Percentiles rank a stretch among this genome's conserved stretches.
phyloP scores from a whole-genome alignment of 2,888 invertebrate genomes.

The Zonitis immaculata region DNA sequence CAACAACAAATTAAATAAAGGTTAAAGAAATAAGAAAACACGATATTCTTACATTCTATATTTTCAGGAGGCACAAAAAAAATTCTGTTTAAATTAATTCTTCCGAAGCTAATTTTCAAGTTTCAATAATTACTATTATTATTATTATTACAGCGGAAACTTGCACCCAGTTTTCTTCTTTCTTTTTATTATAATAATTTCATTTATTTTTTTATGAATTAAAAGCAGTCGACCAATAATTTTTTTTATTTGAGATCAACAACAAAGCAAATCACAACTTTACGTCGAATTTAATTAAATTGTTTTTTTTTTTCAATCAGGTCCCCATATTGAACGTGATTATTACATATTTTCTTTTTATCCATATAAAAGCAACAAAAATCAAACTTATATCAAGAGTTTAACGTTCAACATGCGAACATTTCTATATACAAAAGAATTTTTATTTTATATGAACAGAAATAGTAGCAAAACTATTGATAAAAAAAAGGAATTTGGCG shows the following conservation, averaged over 20 bases:
- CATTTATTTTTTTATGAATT: slow-evolving; percentile 23
- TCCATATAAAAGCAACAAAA: slow-evolving; percentile 8
- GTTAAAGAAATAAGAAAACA: slow-evolving; percentile 31
- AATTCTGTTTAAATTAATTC: slow-evolving; percentile 30
- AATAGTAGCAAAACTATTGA: slow-evolving; percentile 33
- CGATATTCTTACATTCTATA: slow-evolving; percentile 38
- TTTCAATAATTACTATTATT: no score
- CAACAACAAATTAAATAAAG: slow-evolving; percentile 8
- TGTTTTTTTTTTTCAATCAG: slow-evolving; percentile 11
- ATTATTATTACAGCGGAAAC: slow-evolving; percentile 11
- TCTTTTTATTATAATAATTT: slow-evolving; percentile 9
- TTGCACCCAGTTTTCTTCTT: slow-evolving; percentile 13
- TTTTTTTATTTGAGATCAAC: slow-evolving; percentile 46
- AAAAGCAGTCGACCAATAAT: slow-evolving; percentile 44
- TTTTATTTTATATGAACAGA: slow-evolving; percentile 7
- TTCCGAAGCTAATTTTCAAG: slow-evolving; percentile 20
- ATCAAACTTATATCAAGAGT: slow-evolving; percentile 8
- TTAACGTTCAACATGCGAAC: slow-evolving; percentile 24
- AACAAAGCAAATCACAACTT: slow-evolving; percentile 45
- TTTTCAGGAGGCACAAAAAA: slow-evolving; percentile 40
- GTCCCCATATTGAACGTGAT: slow-evolving; percentile 26
- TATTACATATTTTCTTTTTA: slow-evolving; percentile 7
- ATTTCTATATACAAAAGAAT: slow-evolving; percentile 14
- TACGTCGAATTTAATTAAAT: slow-evolving; percentile 27
- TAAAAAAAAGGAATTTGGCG: slow-evolving; percentile 35